Conservation (phyloP, 2,888 invertebrate species). For the Nemapogon koenigi region DNA sequence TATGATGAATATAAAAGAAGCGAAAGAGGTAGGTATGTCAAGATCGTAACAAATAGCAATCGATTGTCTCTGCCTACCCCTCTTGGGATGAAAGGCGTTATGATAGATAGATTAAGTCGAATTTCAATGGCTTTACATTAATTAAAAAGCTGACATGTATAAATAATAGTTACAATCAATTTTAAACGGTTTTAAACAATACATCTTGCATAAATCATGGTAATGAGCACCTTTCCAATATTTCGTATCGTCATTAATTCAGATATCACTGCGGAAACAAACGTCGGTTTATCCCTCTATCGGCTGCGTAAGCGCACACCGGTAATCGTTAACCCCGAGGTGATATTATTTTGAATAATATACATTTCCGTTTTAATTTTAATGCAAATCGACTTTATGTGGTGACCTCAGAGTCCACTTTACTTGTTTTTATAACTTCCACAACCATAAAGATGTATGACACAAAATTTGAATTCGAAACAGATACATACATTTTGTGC, state of each 20-base stretch:
- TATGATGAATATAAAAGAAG: no score
- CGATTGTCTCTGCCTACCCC: no score
- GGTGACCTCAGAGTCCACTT: conserved; percentile 46
- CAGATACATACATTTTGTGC: conserved; percentile 48
- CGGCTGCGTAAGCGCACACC: conserved; percentile 60
- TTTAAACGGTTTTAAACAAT: conserved; percentile 20
- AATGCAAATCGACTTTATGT: conserved; percentile 50
- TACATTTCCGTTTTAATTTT: conserved; percentile 56
- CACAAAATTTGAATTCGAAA: conserved; percentile 58
- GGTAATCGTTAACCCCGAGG: conserved; percentile 65
- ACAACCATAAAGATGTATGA: conserved; percentile 56
- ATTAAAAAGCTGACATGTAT: no score
- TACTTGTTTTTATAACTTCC: conserved; percentile 31
- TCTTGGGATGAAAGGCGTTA: no score
- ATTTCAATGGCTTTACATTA: no score
- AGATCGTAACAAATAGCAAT: no score
- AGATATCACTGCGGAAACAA: conserved; percentile 66
- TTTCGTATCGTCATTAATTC: conserved; percentile 62
- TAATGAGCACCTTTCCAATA: conserved; percentile 63
- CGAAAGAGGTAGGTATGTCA: no score
- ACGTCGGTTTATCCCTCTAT: conserved; percentile 63
- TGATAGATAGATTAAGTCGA: no score
- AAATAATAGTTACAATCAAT: no score
- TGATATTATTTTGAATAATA: conserved; percentile 61
- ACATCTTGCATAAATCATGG: conserved; percentile 62